Conservation (phyloP, 2,113 vertebrate species). For the Enhydra lutris region DNA sequence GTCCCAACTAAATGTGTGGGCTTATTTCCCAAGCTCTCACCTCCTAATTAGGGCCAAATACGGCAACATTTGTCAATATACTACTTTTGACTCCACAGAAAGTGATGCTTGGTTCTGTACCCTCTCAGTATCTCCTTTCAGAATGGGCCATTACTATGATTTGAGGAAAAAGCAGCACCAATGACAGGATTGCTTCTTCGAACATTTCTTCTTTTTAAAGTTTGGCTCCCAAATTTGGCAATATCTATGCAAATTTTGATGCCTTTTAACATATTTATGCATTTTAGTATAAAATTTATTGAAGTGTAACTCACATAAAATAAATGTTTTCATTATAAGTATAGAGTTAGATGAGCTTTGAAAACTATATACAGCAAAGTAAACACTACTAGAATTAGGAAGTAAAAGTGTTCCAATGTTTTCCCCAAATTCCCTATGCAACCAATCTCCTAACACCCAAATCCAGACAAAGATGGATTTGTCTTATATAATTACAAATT, state of each 20-base stretch:
- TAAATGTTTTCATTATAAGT: neutral
- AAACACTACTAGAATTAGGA: neutral
- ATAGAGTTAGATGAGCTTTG: neutral
- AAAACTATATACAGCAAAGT: neutral
- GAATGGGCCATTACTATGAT: neutral
- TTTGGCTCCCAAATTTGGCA: neutral
- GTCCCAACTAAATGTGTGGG: neutral
- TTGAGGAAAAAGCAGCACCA: neutral
- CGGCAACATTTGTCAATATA: neutral
- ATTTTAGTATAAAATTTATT: neutral
- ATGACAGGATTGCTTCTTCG: neutral
- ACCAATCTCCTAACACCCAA: neutral
- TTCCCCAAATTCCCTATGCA: neutral
- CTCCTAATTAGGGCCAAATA: neutral
- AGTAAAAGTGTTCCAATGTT: neutral
- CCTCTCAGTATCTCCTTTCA: neutral
- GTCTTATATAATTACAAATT: neutral
- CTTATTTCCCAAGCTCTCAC: neutral
- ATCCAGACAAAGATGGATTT: neutral
- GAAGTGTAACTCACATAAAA: neutral
- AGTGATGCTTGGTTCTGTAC: neutral
- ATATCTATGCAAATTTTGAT: neutral
- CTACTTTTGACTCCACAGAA: neutral
- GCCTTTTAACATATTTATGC: neutral
- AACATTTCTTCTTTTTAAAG: neutral